Base-by-base conservation (phyloP, 2,113 vertebrate genomes). In the Corydoras sp. region DNA sequence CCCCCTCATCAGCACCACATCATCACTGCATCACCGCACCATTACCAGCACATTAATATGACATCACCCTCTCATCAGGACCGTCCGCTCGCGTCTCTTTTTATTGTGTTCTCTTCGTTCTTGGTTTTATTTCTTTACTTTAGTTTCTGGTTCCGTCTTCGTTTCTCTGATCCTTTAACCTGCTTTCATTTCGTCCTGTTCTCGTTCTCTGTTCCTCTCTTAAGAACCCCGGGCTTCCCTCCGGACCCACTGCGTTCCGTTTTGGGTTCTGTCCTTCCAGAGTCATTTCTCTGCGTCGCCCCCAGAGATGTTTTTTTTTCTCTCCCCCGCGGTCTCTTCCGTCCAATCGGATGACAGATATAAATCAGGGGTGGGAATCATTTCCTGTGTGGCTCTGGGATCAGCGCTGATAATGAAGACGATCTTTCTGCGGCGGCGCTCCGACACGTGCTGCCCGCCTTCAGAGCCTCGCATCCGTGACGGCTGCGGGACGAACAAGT, bases 241-340 rank as follows among this genome's bases (percentile, higher is more conserved):
- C 43, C 11, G 60, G 65, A 66, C 70, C 61, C 66, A 74, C 50
- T 69, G 29, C 58, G 49, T 58, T 58, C 56, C n/a, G 66, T 50
- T 72, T 64, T 55, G 4, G 61, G 18, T 65, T 73, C 67, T 9
- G 35, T 61, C 35, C 35, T 53, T 61, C 62, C 50, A 48, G 54
- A 66, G 61, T 55, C 69, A 65, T 65, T 32, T 31, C 60, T 64
- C 13, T 8, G 58, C 18, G 35, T 51, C 14, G 3, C 50, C 58
- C 15, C 59, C 32, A 2, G 53, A 64, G n/a, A 49, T 49, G 14
- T 30, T 48, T 55, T 63, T 30, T 43, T 15, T 31, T 51, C 58
- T 68, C 12, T 14, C 68, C 12, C 55, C 50, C 10, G 5, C 29
- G 3, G 55, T 49, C 13, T 60, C 71, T 64, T 29, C 58, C n/a